Evolutionary conservation across 2,888 invertebrate species (phyloP).

Genomic region (Rhingia campestris): DNA sequence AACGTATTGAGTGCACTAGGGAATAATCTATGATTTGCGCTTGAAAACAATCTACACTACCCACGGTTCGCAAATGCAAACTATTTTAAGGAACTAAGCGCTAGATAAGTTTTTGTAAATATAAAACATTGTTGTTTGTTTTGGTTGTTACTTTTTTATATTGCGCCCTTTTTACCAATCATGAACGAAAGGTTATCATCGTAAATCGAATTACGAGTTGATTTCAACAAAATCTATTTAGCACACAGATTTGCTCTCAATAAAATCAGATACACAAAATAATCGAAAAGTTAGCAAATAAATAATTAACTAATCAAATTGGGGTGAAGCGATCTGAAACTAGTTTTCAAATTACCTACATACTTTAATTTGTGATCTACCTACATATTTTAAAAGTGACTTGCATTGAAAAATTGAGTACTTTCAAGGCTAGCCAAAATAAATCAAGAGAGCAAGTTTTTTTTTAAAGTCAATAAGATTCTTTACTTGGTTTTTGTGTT

Average conservation of each 20-base stretch:
- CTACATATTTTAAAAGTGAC: slow-evolving; percentile 49
- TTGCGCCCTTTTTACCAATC: slow-evolving; percentile 19
- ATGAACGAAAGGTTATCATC: slow-evolving; percentile 38
- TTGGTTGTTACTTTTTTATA: neutral
- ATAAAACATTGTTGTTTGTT: slow-evolving; percentile 1
- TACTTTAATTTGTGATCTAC: slow-evolving; percentile 10
- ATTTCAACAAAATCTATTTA: neutral
- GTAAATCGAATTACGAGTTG: slow-evolving; percentile 6
- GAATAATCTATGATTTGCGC: neutral
- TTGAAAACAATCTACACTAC: slow-evolving; percentile 19
- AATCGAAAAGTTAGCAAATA: neutral
- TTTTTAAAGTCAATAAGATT: neutral
- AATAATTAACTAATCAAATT: neutral
- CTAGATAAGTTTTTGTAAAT: slow-evolving; percentile 15
- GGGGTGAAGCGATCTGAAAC: slow-evolving; percentile 1
- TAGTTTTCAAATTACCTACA: slow-evolving; percentile 17
- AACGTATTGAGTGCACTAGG: neutral
- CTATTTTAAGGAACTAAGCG: slow-evolving; percentile 39
- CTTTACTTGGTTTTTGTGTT: neutral
- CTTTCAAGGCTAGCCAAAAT: slow-evolving; percentile 61
- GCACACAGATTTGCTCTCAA: neutral
- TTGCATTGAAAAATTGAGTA: slow-evolving; percentile 60
- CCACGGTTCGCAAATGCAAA: slow-evolving; percentile 4
- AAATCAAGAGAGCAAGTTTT: slow-evolving; percentile 42
- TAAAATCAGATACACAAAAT: neutral